phyloP scores from a whole-genome alignment of 2,888 invertebrate species.

The Autographa gamma region DNA sequence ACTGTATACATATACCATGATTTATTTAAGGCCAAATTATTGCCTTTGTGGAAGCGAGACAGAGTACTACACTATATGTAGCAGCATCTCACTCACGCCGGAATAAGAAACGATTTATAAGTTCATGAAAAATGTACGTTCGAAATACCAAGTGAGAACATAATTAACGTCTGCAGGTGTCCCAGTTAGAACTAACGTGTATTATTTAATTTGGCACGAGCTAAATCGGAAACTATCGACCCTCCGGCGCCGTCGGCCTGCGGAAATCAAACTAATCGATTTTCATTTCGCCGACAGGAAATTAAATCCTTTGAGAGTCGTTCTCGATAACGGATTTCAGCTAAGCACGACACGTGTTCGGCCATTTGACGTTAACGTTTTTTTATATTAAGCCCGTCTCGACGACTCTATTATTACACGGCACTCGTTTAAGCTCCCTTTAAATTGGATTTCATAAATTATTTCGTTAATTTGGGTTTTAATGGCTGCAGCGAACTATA shows the following conservation, averaged over 20 bases:
- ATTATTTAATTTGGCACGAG: constrained; percentile 81
- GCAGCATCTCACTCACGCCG: too few relatives aligned
- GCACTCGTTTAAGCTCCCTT: constrained; percentile 51
- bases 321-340: constrained; percentile 85
- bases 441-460: constrained; percentile 62
- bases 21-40: too few relatives aligned
- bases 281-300: constrained; percentile 88
- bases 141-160: constrained; percentile 46
- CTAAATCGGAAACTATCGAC: constrained; percentile 84
- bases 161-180: constrained; percentile 60
- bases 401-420: constrained; percentile 56
- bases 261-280: constrained; percentile 89
- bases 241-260: constrained; percentile 75
- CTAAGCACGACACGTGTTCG: constrained; percentile 86
- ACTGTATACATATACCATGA: too few relatives aligned
- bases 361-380: constrained; percentile 64
- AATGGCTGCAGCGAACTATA: constrained; percentile 24
- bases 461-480: constrained; percentile 34
- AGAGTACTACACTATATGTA: too few relatives aligned
- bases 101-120: too few relatives aligned
- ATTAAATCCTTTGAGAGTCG: constrained; percentile 88
- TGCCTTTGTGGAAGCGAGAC: too few relatives aligned
- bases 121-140: not conserved
- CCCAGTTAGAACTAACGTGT: constrained; percentile 70
- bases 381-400: constrained; percentile 57